Evolutionary conservation across 1,140 invertebrate genomes (phyloP).

Genomic region (Eupristina koningsbergeri): DNA sequence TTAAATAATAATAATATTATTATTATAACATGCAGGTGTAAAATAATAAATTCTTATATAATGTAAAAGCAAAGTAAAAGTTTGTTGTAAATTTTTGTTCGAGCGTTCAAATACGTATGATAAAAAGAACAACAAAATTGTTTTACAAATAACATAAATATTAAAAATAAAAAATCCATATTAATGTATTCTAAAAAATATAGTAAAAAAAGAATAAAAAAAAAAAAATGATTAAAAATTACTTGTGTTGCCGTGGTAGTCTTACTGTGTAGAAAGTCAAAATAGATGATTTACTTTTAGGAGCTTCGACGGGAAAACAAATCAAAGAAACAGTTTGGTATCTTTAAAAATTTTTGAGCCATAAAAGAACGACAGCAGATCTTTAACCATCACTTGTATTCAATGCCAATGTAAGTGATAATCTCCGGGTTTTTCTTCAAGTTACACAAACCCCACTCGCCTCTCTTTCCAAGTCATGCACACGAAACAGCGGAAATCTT

Average conservation of each 20-base stretch:
- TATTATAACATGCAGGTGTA: no score
- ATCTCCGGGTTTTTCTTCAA: background rate
- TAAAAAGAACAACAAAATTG: no score
- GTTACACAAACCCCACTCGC: conserved; percentile 5
- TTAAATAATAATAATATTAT: no score
- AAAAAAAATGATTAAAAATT: no score
- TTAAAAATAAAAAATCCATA: no score
- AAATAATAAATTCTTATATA: no score
- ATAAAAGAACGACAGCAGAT: background rate
- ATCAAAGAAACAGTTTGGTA: background rate
- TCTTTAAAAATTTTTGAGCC: background rate
- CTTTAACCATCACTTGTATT: conserved; percentile 28
- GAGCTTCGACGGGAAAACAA: background rate
- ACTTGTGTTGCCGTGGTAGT: background rate
- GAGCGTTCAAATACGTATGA: no score
- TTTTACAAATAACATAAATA: no score
- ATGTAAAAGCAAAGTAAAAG: no score
- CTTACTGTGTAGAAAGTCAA: background rate
- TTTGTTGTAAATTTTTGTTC: no score
- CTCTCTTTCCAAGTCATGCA: conserved; percentile 26
- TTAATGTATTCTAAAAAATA: background rate
- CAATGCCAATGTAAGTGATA: conserved; percentile 60
- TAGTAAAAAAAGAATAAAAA: background rate
- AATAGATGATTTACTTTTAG: background rate
- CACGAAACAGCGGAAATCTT: conserved; percentile 53